A percentile compares a stretch with the other conserved stretches of the same genome.
Conservation (phyloP, 1,140 invertebrate species). For the Harlomillsia oculata region DNA sequence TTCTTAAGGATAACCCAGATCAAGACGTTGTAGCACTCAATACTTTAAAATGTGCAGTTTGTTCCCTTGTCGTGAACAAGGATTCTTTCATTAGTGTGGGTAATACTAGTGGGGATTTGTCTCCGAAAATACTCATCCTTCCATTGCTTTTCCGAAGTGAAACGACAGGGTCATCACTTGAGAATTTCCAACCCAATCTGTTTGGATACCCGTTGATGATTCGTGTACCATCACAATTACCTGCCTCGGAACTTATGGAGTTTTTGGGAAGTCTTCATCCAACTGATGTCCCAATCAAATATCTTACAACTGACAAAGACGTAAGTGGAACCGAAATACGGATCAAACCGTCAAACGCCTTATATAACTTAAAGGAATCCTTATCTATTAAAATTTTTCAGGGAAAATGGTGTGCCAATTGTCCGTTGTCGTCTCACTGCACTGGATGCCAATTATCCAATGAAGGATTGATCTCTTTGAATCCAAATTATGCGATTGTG, state of each 20-base stretch:
- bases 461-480: conserved; percentile 43
- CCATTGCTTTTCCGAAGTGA: conserved; percentile 47
- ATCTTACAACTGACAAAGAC: no score
- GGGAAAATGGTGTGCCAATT: conserved; percentile 55
- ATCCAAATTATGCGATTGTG: conserved; percentile 51
- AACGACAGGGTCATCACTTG: conserved; percentile 22
- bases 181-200: conserved; percentile 37
- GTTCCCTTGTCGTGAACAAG: conserved; percentile 42
- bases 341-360: no score
- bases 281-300: no score
- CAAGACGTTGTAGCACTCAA: conserved; percentile 12
- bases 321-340: no score
- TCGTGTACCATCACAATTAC: conserved; percentile 49
- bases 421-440: conserved; percentile 51
- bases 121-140: not conserved
- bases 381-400: conserved; percentile 36
- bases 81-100: conserved; percentile 44
- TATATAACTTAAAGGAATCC: no score
- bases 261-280: no score
- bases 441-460: conserved; percentile 50
- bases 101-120: conserved; percentile 39
- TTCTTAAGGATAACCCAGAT: conserved; percentile 38
- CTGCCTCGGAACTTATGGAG: conserved; percentile 46
- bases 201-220: conserved; percentile 53
- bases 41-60: conserved; percentile 47